These are phyloP conservation scores for Saguinus imperator DNA, from an alignment of 2,113 vertebrate genomes.

Conservation along the genomic window DNA sequence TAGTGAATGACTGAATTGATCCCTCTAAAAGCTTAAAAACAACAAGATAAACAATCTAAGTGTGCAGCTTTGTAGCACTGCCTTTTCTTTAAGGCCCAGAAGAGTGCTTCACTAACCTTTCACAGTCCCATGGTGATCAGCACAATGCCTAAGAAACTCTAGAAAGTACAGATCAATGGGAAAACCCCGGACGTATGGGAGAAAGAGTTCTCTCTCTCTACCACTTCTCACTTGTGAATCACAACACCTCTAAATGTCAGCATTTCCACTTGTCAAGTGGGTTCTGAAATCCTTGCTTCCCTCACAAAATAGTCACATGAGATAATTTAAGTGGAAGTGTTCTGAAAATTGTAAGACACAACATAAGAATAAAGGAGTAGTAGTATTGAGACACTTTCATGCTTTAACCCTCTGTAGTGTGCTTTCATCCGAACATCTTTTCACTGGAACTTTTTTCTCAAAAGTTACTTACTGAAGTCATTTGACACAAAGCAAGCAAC, in stretches of 20 bases:
- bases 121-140: not conserved
- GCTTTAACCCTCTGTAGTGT: not conserved
- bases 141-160: not conserved
- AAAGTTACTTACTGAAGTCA: not conserved
- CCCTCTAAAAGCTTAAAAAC: not conserved
- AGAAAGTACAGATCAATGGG: not conserved
- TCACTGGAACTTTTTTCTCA: not conserved
- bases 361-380: not conserved
- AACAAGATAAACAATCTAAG: not conserved
- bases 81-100: not conserved
- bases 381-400: not conserved
- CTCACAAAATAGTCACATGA: not conserved
- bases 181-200: not conserved
- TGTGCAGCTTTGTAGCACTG: not conserved
- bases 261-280: not conserved
- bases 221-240: not conserved
- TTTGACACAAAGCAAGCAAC: not conserved
- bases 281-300: constrained; percentile 22
- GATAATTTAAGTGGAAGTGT: not conserved
- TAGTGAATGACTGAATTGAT: not conserved
- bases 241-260: not conserved
- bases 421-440: not conserved
- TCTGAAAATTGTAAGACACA: not conserved
- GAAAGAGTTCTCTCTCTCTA: not conserved
- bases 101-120: not conserved